phyloP scores from a whole-genome alignment of 2,113 vertebrate genomes.

The Neogobius melanostomus region DNA sequence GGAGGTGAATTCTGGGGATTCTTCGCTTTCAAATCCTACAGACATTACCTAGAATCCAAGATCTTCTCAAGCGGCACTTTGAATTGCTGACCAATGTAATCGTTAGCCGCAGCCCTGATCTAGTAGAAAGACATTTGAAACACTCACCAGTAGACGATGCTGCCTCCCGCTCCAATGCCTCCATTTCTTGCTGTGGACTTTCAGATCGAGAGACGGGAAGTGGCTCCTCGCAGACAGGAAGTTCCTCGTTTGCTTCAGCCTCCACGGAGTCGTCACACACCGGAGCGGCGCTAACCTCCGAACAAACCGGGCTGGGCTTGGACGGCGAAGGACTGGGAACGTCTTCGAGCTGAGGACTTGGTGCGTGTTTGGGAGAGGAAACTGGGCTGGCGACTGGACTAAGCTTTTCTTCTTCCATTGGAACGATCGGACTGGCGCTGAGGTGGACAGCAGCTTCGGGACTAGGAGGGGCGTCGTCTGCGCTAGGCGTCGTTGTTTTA shows the following conservation, averaged over 20 bases:
- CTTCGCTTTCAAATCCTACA: too few species aligned
- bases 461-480: neutral
- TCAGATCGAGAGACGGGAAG: neutral
- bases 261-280: neutral
- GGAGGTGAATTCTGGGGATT: too few species aligned
- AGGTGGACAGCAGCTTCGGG: neutral
- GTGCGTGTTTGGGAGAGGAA: neutral
- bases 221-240: neutral
- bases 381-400: slow-evolving; percentile 6
- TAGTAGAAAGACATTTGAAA: too few species aligned
- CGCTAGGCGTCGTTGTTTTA: slow-evolving; percentile 25
- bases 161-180: neutral
- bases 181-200: neutral
- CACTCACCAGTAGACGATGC: slow-evolving; percentile 32
- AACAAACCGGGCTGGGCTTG: too few species aligned
- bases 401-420: slow-evolving; percentile 1
- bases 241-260: neutral
- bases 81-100: too few species aligned
- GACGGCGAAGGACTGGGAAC: neutral
- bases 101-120: too few species aligned
- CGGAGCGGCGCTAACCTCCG: slow-evolving; percentile 4
- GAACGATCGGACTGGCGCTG: slow-evolving; percentile 4
- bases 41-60: too few species aligned
- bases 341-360: neutral
- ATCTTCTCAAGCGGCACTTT: too few species aligned